Conservation (phyloP, 2,797 vertebrate genomes). For the Glyptemys insculpta region DNA sequence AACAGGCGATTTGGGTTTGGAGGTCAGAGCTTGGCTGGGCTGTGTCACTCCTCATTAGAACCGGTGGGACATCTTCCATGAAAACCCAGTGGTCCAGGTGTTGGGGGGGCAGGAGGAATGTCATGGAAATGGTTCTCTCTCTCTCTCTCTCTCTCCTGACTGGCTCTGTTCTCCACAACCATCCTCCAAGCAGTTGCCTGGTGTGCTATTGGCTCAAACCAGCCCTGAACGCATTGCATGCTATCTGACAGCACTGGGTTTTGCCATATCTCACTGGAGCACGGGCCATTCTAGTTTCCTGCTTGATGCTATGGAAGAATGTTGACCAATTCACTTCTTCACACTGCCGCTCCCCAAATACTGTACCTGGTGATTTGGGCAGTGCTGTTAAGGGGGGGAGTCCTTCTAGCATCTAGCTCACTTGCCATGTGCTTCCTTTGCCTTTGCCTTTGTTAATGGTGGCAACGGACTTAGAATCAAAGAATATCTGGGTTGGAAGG, state of each 20-base stretch:
- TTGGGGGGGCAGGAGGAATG: background rate
- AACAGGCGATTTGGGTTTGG: background rate
- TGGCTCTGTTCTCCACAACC: background rate
- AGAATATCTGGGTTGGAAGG: too few relatives aligned
- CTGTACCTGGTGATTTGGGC: background rate
- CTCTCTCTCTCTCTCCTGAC: background rate
- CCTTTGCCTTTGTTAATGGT: background rate
- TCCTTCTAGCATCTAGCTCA: background rate
- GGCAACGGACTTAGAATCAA: background rate
- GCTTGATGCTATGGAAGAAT: accelerated
- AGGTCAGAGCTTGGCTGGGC: background rate
- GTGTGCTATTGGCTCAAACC: background rate
- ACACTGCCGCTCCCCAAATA: background rate
- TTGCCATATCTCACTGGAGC: accelerated
- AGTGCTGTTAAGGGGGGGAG: background rate
- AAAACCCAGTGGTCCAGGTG: background rate
- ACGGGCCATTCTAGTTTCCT: accelerated
- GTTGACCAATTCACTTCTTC: background rate
- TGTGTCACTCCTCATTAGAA: background rate
- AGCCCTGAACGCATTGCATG: background rate
- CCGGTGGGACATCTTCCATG: background rate
- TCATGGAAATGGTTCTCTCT: background rate
- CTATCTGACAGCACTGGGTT: background rate
- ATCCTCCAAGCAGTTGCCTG: background rate
- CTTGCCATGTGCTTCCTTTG: background rate